These are phyloP conservation scores for Stenodema calcarata DNA, from an alignment of 2,888 invertebrate genomes.

Conservation along the genomic window DNA sequence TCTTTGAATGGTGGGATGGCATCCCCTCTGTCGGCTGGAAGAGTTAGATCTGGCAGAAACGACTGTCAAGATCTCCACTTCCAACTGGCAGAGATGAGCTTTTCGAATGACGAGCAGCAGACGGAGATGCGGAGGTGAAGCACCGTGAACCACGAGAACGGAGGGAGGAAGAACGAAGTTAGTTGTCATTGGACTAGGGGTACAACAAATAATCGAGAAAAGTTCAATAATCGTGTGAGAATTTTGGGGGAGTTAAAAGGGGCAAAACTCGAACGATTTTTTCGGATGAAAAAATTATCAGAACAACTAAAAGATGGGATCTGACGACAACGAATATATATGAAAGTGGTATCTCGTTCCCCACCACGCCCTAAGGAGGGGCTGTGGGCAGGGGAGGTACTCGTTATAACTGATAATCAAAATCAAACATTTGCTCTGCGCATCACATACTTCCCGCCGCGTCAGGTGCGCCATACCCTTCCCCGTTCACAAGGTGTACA, in stretches of 20 bases:
- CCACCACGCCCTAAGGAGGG: neutral
- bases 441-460: constrained; percentile 10
- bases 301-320: constrained; percentile 20
- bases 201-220: neutral
- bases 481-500: neutral
- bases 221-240: neutral
- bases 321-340: constrained; percentile 16
- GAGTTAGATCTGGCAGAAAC: constrained; percentile 75
- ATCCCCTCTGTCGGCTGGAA: constrained; percentile 69
- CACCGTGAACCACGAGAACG: neutral
- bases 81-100: constrained; percentile 65
- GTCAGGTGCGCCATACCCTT: constrained; percentile 19
- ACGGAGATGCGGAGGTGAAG: neutral
- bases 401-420: constrained; percentile 43
- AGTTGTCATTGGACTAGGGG: neutral
- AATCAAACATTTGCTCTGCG: constrained; percentile 41
- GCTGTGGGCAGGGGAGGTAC: neutral
- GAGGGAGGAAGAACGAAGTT: neutral
- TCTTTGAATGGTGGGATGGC: neutral
- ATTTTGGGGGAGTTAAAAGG: neutral
- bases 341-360: constrained; percentile 18
- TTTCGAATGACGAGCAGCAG: neutral
- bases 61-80: constrained; percentile 70
- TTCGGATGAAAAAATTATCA: neutral
- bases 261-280: neutral